Percentiles rank a stretch among this genome's conserved stretches.
Evolutionary conservation across 2,113 vertebrate genomes (phyloP).

Genomic region (Cebidichthys violaceus): DNA sequence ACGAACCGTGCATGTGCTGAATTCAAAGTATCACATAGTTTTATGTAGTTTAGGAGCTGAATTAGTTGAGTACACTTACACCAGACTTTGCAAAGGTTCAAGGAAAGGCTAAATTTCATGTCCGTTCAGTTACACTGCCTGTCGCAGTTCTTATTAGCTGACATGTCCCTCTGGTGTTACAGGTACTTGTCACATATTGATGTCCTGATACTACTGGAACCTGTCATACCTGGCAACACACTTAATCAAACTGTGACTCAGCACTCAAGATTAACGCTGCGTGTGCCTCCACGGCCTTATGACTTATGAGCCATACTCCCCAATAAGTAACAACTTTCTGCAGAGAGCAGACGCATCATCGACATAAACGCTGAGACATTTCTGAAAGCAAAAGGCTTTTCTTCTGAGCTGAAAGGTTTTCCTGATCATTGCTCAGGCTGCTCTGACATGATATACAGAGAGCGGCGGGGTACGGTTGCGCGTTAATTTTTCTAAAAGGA

Average conservation of each 20-base stretch:
- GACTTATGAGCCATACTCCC: constrained; percentile 74
- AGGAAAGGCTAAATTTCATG: constrained; percentile 29
- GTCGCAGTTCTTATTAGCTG: constrained; percentile 22
- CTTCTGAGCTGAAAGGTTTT: constrained; percentile 71
- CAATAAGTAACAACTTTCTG: constrained; percentile 75
- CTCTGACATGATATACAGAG: constrained; percentile 73
- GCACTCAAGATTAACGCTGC: constrained; percentile 65
- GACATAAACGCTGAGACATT: constrained; percentile 70
- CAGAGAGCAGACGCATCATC: constrained; percentile 68
- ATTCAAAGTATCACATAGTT: constrained; percentile 31
- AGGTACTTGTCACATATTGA: constrained; percentile 55
- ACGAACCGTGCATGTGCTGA: constrained; percentile 15
- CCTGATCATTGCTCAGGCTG: constrained; percentile 71
- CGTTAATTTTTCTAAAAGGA: constrained; percentile 84
- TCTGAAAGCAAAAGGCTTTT: constrained; percentile 57
- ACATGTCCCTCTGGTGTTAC: constrained; percentile 37
- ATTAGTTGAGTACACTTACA: constrained; percentile 21
- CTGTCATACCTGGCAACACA: constrained; percentile 53
- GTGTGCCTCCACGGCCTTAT: constrained; percentile 56
- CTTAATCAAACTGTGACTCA: constrained; percentile 76
- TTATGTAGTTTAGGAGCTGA: constrained; percentile 33
- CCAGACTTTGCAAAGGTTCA: constrained; percentile 26
- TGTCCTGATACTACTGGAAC: constrained; percentile 41
- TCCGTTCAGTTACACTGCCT: constrained; percentile 19
- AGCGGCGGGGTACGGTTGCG: constrained; percentile 57